Base-by-base conservation (phyloP, 2,797 vertebrate species). In the Masticophis lateralis region DNA sequence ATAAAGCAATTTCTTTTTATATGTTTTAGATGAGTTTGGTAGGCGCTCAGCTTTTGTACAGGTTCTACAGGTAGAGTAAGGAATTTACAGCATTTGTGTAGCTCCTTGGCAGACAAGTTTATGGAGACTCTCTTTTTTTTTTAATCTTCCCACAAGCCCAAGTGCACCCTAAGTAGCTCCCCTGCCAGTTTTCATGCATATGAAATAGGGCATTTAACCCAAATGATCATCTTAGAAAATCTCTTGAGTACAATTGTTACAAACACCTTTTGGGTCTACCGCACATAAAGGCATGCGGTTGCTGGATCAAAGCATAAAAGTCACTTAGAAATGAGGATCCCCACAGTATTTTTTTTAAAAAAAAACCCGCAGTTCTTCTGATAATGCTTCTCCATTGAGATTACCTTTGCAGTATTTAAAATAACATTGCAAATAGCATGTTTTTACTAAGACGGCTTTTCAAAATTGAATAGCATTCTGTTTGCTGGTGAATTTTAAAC, bases 21-120 rank as follows among this genome's bases (percentile, higher is more conserved):
- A 83, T 25, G 37, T 47, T 25, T 83, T 83, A 83, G 1, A 47
- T 83, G 20, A 83, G 20, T 55, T 87, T 51, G 22, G 63, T n/a
- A 86, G 53, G 20, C 11, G 27, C 83, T 86, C 25, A 86, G 25
- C 10, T 20, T 59, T 93, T 51, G 9, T 53, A 57, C 60, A 69
- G 22, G 22, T 87, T 63, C 51, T 32, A 57, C 59, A 57, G 32
- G 18, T 57, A 59, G 20, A 89, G 66, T 88, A 51, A 59, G 95
- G 97, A 57, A 93, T 95, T 94, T 95, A 95, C 53, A 96, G 95
- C 93, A 95, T 95, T 83, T 83, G 7, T 74, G n/a, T 25, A 86
- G 57, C n/a, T 95, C 66, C 43, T 94, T 90, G 89, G 55, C 87
- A 92, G 60, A 60, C 0, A 1, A 2, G 1, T 3, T 56, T 1